Conservation (phyloP, 2,113 vertebrate species). For the Mesocricetus auratus region DNA sequence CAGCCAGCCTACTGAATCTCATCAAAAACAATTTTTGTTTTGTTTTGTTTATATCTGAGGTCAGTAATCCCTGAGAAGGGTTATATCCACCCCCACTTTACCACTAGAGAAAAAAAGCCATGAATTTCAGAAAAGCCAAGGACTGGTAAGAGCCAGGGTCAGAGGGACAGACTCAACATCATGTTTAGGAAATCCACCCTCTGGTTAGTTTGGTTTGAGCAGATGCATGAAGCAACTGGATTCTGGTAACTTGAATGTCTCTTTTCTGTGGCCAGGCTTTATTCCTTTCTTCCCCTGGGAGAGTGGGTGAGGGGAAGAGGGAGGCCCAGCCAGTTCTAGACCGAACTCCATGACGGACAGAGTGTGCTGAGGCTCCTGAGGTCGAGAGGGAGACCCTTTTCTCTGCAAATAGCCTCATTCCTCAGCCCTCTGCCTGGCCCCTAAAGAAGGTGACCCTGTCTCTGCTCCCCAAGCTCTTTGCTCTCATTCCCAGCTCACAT, state of each 20-base stretch:
- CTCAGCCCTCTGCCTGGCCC: background rate
- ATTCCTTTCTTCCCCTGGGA: background rate
- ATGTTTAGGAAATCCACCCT: constrained; percentile 46
- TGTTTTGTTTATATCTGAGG: background rate
- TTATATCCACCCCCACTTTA: background rate
- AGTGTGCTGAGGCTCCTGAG: background rate
- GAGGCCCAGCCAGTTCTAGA: too few species aligned
- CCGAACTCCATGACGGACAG: background rate
- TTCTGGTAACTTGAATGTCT: background rate
- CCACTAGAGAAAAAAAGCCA: background rate
- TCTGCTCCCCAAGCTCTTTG: background rate
- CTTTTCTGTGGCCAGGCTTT: background rate
- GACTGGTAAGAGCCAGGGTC: background rate
- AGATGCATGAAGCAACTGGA: background rate
- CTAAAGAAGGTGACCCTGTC: background rate
- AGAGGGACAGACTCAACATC: background rate
- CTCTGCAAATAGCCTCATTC: background rate
- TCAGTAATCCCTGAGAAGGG: constrained; percentile 2
- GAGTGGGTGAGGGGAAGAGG: background rate
- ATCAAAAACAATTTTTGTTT: constrained; percentile 39
- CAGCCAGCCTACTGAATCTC: background rate
- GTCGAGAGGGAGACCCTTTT: background rate
- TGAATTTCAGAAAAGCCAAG: background rate
- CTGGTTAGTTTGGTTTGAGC: constrained; percentile 26
- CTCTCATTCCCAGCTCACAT: background rate